phyloP scores from a whole-genome alignment of 2,888 invertebrate genomes.

The Sycophila texana region DNA sequence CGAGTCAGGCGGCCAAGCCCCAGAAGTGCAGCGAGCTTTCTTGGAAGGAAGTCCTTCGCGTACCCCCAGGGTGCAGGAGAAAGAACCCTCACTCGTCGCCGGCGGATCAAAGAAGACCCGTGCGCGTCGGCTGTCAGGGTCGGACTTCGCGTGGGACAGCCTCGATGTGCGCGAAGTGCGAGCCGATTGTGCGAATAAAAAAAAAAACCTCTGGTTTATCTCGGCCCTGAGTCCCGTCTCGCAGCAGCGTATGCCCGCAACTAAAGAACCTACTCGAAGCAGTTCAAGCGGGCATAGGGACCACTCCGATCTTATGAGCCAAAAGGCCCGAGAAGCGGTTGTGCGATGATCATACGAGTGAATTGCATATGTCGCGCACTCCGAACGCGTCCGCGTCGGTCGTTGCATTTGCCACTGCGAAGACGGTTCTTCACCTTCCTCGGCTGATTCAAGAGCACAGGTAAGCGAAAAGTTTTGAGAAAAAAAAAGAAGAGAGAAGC shows the following conservation, averaged over 20 bases:
- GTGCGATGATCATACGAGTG: no score
- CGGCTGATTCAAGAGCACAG: no score
- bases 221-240: no score
- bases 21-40: constrained; percentile 57
- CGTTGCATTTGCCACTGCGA: background rate
- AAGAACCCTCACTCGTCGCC: background rate
- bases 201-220: no score
- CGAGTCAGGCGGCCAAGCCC: constrained; percentile 18
- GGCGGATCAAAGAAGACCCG: background rate
- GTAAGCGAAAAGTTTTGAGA: no score
- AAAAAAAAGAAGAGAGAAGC: no score
- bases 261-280: no score
- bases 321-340: background rate
- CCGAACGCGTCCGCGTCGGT: background rate
- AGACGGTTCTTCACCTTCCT: no score
- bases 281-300: no score
- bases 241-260: no score
- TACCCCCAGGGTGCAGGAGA: background rate
- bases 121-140: background rate
- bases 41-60: constrained; percentile 55
- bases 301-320: no score
- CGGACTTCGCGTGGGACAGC: background rate
- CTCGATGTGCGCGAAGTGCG: constrained; percentile 51
- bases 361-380: background rate
- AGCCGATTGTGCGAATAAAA: constrained; percentile 4